Conservation (phyloP, 2,113 vertebrate species). For the Xenopus laevis region DNA sequence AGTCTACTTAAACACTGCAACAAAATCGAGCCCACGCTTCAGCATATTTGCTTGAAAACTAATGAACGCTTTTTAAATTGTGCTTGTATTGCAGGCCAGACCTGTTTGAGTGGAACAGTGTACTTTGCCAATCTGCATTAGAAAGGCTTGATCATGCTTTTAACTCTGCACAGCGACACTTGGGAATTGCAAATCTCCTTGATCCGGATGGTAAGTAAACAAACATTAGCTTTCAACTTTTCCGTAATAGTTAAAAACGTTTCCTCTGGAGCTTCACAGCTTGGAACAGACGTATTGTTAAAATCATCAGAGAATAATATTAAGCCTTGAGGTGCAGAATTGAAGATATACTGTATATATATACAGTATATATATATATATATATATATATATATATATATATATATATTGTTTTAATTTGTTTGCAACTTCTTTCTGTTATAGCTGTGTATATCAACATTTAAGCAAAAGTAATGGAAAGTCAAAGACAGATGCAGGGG, state of each 20-base stretch:
- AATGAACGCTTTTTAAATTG: constrained; percentile 7
- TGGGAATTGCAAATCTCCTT: constrained; percentile 91
- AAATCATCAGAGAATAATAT: not conserved
- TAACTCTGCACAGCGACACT: constrained; percentile 75
- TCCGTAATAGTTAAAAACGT: constrained; percentile 13
- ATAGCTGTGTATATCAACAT: not conserved
- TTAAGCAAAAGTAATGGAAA: not conserved
- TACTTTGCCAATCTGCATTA: constrained; percentile 77
- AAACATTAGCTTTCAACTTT: constrained; percentile 34
- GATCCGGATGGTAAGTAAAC: constrained; percentile 88
- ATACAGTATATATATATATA: no score
- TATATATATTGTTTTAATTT: not conserved
- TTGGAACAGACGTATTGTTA: constrained; percentile 17
- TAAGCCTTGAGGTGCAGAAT: not conserved
- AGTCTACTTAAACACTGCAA: no score
- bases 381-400: no score
- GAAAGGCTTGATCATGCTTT: constrained; percentile 93
- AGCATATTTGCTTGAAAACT: no score
- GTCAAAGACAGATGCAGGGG: not conserved
- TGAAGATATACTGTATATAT: not conserved
- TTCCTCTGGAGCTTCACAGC: constrained; percentile 8
- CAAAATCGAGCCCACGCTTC: no score
- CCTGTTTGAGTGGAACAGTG: constrained; percentile 88
- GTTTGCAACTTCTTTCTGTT: not conserved
- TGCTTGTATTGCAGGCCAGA: constrained; percentile 73